phyloP scores from a whole-genome alignment of 2,797 vertebrate genomes.

The Scyliorhinus canicula region DNA sequence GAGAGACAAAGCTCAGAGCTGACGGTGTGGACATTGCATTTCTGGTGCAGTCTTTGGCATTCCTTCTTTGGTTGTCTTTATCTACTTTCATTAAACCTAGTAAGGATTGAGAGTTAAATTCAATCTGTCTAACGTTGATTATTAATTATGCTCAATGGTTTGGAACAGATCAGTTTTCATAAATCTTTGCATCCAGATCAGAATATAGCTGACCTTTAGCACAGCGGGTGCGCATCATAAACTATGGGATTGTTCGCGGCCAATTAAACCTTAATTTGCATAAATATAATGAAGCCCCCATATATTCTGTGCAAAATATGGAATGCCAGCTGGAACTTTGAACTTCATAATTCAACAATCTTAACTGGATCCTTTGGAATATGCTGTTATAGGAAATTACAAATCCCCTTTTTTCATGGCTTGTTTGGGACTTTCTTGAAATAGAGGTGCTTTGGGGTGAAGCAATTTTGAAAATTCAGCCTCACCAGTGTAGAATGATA shows the following conservation, averaged over 20 bases:
- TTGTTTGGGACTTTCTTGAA: no score
- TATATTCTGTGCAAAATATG: not conserved
- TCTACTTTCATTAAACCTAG: not conserved
- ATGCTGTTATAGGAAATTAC: not conserved
- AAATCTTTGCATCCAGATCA: not conserved
- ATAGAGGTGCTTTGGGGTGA: not conserved
- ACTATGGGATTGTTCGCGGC: not conserved
- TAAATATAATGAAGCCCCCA: not conserved
- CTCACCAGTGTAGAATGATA: not conserved
- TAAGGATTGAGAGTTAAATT: not conserved
- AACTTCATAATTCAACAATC: not conserved
- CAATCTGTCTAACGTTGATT: not conserved
- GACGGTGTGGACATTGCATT: not conserved
- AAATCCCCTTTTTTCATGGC: not conserved
- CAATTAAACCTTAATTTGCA: not conserved
- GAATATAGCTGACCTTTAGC: constrained; percentile 5
- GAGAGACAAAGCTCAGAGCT: not conserved
- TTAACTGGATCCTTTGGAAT: not conserved
- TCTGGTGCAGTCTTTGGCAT: not conserved
- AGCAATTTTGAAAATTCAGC: not conserved
- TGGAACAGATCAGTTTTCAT: not conserved
- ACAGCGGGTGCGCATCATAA: not conserved
- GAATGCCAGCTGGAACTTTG: not conserved
- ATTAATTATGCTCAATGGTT: not conserved
- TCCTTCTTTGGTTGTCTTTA: not conserved